phyloP scores from a whole-genome alignment of 2,113 vertebrate species.

The Asarcornis scutulata region DNA sequence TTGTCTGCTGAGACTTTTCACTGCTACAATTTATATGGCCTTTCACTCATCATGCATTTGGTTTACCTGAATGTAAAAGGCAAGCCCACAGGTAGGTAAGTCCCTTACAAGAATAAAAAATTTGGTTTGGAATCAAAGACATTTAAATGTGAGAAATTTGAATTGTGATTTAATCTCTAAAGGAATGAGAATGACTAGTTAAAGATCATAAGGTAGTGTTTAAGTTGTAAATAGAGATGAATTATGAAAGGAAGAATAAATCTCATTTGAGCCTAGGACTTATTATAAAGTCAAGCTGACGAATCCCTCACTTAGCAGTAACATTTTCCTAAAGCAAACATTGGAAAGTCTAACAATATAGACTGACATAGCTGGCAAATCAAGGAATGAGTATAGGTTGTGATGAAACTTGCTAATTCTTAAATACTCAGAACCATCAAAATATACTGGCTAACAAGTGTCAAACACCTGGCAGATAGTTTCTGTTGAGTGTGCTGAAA shows the following conservation, averaged over 20 bases:
- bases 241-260: background rate
- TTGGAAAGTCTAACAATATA: background rate
- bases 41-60: background rate
- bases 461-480: conserved; percentile 2
- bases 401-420: background rate
- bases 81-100: background rate
- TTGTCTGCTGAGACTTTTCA: background rate
- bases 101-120: background rate
- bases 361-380: background rate
- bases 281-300: background rate
- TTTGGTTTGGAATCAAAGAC: background rate
- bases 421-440: background rate
- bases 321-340: background rate
- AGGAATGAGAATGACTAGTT: background rate
- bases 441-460: conserved; percentile 20
- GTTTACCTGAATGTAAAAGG: background rate
- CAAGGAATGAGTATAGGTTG: background rate
- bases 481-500: background rate
- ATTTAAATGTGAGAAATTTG: background rate
- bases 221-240: background rate
- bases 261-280: background rate
- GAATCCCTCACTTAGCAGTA: background rate
- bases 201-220: background rate
- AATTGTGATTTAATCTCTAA: background rate
- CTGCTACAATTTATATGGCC: background rate